Evolutionary conservation across 2,797 vertebrate genomes (phyloP), one percentile per base, ranked within the genome.

Genomic region (Gobio occitaniae): DNA sequence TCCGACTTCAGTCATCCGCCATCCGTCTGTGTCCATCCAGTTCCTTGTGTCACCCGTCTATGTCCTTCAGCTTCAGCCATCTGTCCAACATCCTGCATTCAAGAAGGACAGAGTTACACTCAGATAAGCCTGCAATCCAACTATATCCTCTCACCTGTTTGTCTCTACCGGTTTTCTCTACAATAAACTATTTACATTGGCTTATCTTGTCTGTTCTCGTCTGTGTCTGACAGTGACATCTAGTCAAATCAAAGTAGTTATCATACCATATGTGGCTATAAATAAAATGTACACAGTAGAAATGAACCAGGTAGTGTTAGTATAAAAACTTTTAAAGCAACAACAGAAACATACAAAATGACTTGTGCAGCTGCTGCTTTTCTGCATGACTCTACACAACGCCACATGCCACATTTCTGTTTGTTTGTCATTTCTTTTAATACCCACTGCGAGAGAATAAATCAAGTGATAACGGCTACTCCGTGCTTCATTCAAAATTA

Each of bases 401-500:
- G 44, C 59, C 41, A 48, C 38, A 69, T 69, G 41, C 19, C 9
- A 47, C 25, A 32, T 56, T 56, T n/a, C n/a, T 76, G 19, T 76
- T 76, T n/a, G 3, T 65, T 25, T 19, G 8, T 79, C 11, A 74
- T 50, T 66, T 19, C 36, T 47, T 50, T 29, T 47, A 36, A 79
- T 56, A 47, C n/a, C 63, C 36, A 77, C 36, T n/a, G 50, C 54
- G 15, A 65, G 75, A 78, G 25, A 78, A 69, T 59, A 41, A 84
- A 47, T 70, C 75, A 70, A 12, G 5, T 38, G 52, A 48, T 47
- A 78, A 25, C 6, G 1, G 41, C 50, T n/a, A 56, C n/a, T 61
- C 50, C 8, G 29, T 17, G 41, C 29, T 61, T 84, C 52, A 70
- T 56, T 78, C 65, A 78, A 84, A 69, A 78, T 70, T 17, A 78